phyloP scores from a whole-genome alignment of 2,888 invertebrate species.

The Leucania comma region DNA sequence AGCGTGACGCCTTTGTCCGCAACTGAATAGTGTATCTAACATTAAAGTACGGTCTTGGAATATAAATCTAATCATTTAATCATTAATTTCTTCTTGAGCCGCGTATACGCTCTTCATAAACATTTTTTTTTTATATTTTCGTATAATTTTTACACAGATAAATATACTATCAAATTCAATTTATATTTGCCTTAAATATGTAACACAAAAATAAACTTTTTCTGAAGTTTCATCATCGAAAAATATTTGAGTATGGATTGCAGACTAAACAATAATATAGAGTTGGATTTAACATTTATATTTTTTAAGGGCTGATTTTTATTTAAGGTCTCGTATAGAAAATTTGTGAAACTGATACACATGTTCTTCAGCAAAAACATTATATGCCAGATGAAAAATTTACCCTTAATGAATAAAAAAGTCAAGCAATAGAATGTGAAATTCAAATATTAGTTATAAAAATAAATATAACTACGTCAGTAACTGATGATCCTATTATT shows the following conservation, averaged over 20 bases:
- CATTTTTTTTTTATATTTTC: slow-evolving; percentile 45
- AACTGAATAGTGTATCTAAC: slow-evolving; percentile 50
- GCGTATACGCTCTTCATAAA: slow-evolving; percentile 46
- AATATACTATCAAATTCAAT: slow-evolving; percentile 56
- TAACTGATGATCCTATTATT: slow-evolving; percentile 8
- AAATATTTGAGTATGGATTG: slow-evolving; percentile 49
- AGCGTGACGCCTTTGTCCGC: slow-evolving; percentile 48
- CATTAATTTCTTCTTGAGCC: slow-evolving; percentile 36
- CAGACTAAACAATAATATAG: slow-evolving; percentile 58
- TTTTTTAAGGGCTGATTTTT: slow-evolving; percentile 7
- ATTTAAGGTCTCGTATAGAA: no score
- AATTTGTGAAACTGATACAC: no score
- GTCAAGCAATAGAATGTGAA: slow-evolving; percentile 14
- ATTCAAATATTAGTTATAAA: not conserved
- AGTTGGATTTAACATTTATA: slow-evolving; percentile 4
- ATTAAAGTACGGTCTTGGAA: slow-evolving; percentile 36
- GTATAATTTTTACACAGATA: slow-evolving; percentile 48
- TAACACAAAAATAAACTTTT: slow-evolving; percentile 52
- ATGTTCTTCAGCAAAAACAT: no score
- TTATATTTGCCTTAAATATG: slow-evolving; percentile 54
- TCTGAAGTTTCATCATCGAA: slow-evolving; percentile 47
- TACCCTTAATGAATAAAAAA: slow-evolving; percentile 4
- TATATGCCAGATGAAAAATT: no score
- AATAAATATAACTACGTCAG: slow-evolving; percentile 4
- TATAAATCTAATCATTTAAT: slow-evolving; percentile 33